A percentile compares a stretch with the other conserved stretches of the same genome.
These are phyloP conservation scores for Sinelater perroti DNA, from an alignment of 2,888 invertebrate genomes.

Conservation along the genomic window DNA sequence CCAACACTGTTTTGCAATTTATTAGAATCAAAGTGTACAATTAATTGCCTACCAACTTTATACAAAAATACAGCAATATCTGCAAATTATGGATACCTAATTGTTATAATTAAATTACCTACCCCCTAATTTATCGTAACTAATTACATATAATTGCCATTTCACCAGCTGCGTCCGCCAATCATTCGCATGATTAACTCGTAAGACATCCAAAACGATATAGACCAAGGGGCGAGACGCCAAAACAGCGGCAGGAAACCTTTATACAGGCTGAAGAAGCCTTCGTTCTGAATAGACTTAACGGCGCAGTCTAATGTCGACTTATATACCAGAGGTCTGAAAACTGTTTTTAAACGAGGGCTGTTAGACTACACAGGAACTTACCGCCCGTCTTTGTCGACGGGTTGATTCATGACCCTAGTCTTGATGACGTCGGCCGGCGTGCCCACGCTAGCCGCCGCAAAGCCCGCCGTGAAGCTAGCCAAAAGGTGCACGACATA, in stretches of 20 bases:
- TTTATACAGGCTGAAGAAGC: conserved; percentile 85
- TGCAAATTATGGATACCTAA: too few species aligned
- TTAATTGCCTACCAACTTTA: too few species aligned
- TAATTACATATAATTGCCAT: neutral
- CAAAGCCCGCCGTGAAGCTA: conserved; percentile 84
- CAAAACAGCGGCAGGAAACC: conserved; percentile 94
- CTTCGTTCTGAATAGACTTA: conserved; percentile 87
- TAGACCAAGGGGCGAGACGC: conserved; percentile 93
- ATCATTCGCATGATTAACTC: conserved; percentile 61
- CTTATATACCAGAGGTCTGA: conserved; percentile 80
- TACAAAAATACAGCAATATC: too few species aligned
- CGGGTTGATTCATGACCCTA: conserved; percentile 91
- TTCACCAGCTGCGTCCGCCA: conserved; percentile 2
- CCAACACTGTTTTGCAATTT: too few species aligned
- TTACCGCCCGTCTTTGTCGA: conserved; percentile 78
- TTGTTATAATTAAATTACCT: too few species aligned
- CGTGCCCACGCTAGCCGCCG: conserved; percentile 88
- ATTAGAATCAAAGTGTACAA: too few species aligned
- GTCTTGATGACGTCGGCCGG: conserved; percentile 96
- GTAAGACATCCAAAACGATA: conserved; percentile 93
- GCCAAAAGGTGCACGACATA: conserved; percentile 79
- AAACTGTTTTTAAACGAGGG: too few species aligned
- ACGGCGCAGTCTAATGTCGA: conserved; percentile 87
- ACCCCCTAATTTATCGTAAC: too few species aligned
- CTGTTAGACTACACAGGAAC: conserved; percentile 20